phyloP scores from a whole-genome alignment of 2,888 invertebrate species.

The Oscheius sp. region DNA sequence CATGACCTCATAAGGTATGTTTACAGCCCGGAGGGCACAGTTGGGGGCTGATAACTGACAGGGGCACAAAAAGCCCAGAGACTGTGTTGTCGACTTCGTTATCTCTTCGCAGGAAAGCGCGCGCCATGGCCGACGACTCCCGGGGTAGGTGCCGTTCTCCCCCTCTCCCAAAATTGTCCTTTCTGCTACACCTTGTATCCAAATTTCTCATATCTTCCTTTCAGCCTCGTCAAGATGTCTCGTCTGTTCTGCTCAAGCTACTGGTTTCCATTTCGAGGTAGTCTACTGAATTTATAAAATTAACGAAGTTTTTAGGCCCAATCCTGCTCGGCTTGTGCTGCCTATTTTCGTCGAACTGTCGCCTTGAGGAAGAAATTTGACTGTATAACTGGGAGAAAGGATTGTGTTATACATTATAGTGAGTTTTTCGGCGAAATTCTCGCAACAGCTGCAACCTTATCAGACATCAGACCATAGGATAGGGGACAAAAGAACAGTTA shows the following conservation, averaged over 20 bases:
- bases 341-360: constrained; percentile 69
- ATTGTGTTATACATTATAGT: constrained; percentile 62
- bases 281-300: too few relatives aligned
- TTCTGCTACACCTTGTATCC: not conserved
- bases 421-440: constrained; percentile 31
- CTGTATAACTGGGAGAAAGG: constrained; percentile 56
- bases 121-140: constrained; percentile 28
- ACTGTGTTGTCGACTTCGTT: not conserved
- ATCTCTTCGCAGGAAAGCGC: constrained; percentile 7
- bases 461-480: not conserved
- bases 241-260: constrained; percentile 66
- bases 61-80: not conserved
- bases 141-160: constrained; percentile 2
- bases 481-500: not conserved
- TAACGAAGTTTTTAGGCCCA: constrained; percentile 48
- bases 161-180: not conserved
- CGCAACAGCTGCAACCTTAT: not conserved
- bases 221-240: constrained; percentile 41
- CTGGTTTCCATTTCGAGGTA: constrained; percentile 69
- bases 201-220: not conserved
- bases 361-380: constrained; percentile 58
- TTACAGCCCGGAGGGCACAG: not conserved
- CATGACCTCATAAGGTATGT: not conserved
- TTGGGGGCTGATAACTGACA: not conserved
- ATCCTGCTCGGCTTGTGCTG: constrained; percentile 68